phyloP scores from a whole-genome alignment of 2,113 vertebrate species.

The Corythoichthys haematopterus region DNA sequence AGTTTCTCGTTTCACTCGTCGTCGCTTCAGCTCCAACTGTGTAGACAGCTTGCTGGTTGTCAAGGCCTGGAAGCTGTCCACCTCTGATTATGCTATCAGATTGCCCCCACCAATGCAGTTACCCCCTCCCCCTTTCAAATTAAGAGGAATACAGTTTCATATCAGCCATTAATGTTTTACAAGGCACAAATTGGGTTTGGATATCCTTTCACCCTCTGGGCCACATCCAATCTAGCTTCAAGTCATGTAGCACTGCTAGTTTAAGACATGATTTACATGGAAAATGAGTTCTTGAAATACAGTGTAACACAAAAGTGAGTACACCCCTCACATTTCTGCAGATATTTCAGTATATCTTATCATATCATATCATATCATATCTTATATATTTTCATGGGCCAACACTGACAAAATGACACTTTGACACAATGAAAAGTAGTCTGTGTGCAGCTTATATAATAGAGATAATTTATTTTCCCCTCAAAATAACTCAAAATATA shows the following conservation, averaged over 20 bases:
- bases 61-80: slow-evolving; percentile 45
- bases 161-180: slow-evolving; percentile 68
- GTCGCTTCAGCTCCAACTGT: slow-evolving; percentile 34
- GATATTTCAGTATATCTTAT: no score
- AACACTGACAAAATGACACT: no score
- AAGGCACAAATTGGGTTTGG: slow-evolving; percentile 49
- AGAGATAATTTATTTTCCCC: no score
- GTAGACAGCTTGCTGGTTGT: slow-evolving; percentile 36
- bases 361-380: no score
- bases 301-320: no score
- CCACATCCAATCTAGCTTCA: slow-evolving; percentile 16
- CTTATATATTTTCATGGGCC: no score
- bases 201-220: slow-evolving; percentile 33
- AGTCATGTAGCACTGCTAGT: neutral
- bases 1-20: slow-evolving; percentile 27
- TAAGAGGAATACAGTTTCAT: slow-evolving; percentile 64
- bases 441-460: no score
- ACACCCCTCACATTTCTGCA: no score
- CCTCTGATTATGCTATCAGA: slow-evolving; percentile 64
- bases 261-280: neutral
- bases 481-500: no score
- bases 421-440: no score
- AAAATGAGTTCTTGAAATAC: neutral
- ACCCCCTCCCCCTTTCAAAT: slow-evolving; percentile 36
- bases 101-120: slow-evolving; percentile 55